Evolutionary conservation across 1,140 invertebrate species (phyloP).

Genomic region (Matsumurasca onukii): DNA sequence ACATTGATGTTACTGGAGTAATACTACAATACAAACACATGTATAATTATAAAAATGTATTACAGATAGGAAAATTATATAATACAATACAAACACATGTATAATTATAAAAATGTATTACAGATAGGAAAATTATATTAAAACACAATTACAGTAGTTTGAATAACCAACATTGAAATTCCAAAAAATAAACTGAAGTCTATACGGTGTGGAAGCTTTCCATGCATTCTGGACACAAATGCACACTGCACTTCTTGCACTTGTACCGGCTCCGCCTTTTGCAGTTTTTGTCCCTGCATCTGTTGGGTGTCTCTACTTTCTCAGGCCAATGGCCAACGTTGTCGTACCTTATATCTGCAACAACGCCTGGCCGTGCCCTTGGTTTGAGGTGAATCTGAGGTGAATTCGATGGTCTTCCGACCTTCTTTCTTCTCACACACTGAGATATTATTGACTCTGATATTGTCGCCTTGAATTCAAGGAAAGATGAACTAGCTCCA

Average conservation of each 20-base stretch:
- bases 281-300: neutral
- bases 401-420: neutral
- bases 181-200: neutral
- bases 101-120: neutral
- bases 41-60: neutral
- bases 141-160: neutral
- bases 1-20: neutral
- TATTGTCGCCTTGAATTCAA: neutral
- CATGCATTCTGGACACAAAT: neutral
- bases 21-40: neutral
- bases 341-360: neutral
- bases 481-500: neutral
- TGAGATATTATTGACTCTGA: neutral
- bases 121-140: neutral
- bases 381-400: neutral
- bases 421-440: neutral
- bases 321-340: neutral
- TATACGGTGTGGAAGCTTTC: neutral
- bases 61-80: neutral
- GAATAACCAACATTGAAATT: neutral
- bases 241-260: neutral
- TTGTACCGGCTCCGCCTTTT: neutral
- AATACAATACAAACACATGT: neutral
- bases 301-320: neutral
- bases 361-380: neutral